Conservation (phyloP, 2,888 invertebrate genomes). For the Leucophenga montana region DNA sequence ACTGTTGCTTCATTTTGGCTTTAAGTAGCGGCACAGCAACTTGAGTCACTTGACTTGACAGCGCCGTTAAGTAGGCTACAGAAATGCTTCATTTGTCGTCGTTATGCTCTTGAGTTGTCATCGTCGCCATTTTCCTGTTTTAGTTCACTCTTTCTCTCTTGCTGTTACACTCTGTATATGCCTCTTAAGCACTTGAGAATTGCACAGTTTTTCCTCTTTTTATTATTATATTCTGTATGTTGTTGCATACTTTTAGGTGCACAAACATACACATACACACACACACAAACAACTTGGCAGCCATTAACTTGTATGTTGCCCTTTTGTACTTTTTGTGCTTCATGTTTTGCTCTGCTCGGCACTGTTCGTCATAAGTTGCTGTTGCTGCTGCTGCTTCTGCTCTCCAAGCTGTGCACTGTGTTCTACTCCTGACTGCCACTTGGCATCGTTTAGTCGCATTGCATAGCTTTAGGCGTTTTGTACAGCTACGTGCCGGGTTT, state of each 20-base stretch:
- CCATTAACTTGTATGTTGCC: constrained; percentile 37
- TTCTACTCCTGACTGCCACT: constrained; percentile 52
- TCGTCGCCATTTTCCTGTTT: constrained; percentile 29
- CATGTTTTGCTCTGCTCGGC: constrained; percentile 13
- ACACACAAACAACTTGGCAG: constrained; percentile 11
- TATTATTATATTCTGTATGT: constrained; percentile 17
- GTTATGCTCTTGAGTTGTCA: constrained; percentile 19
- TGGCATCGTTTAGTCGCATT: constrained; percentile 59
- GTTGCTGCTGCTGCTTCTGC: no score
- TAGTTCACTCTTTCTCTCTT: not conserved
- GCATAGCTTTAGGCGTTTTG: constrained; percentile 42
- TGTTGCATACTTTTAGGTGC: constrained; percentile 52
- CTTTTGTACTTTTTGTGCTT: constrained; percentile 18
- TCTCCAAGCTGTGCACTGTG: constrained; percentile 11
- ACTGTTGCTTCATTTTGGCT: not conserved
- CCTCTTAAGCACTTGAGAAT: no score
- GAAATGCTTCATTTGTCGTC: constrained; percentile 63
- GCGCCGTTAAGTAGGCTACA: constrained; percentile 61
- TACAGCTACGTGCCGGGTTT: constrained; percentile 41
- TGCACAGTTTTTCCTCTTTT: no score
- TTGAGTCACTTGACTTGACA: constrained; percentile 56
- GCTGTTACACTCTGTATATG: not conserved
- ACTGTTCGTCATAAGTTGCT: constrained; percentile 23
- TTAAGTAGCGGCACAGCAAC: not conserved
- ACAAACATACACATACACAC: constrained; percentile 17